A percentile compares a stretch with the other conserved stretches of the same genome.
These are phyloP conservation scores for Pantala flavescens DNA, from an alignment of 1,140 invertebrate species.

Conservation along the genomic window DNA sequence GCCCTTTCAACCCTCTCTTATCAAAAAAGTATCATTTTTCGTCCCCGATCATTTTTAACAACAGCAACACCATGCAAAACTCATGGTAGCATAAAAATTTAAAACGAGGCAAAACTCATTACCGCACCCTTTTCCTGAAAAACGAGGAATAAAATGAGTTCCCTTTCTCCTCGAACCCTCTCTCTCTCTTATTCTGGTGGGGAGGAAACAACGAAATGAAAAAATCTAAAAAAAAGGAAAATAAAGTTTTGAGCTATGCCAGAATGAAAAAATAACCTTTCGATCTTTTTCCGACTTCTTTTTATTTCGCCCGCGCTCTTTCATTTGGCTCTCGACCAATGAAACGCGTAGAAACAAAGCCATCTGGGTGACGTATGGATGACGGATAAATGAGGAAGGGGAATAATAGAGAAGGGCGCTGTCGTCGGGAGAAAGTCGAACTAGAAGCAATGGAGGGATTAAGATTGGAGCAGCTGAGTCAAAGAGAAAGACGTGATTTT, in stretches of 20 bases:
- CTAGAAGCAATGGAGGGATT: too few species aligned
- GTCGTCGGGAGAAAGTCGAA: not conserved
- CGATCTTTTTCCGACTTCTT: not conserved
- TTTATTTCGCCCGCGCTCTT: not conserved
- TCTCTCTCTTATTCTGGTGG: not conserved
- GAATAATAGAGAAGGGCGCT: not conserved
- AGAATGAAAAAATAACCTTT: not conserved
- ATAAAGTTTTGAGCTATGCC: not conserved
- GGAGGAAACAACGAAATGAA: not conserved
- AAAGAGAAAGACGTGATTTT: too few species aligned
- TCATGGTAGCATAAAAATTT: not conserved
- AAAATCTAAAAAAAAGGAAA: not conserved
- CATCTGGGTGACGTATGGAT: not conserved
- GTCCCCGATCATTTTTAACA: not conserved
- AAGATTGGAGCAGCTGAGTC: too few species aligned
- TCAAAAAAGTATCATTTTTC: not conserved
- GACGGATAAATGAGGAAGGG: not conserved
- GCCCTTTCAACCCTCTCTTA: not conserved
- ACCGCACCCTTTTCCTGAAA: not conserved
- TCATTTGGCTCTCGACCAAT: slow-evolving; percentile 1
- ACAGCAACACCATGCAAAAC: not conserved
- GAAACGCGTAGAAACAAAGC: not conserved
- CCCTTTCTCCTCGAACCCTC: not conserved
- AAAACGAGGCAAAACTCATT: slow-evolving; percentile 7
- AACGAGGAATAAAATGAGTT: not conserved